phyloP scores from a whole-genome alignment of 2,888 invertebrate genomes.

The Troides oblongomaculatus region DNA sequence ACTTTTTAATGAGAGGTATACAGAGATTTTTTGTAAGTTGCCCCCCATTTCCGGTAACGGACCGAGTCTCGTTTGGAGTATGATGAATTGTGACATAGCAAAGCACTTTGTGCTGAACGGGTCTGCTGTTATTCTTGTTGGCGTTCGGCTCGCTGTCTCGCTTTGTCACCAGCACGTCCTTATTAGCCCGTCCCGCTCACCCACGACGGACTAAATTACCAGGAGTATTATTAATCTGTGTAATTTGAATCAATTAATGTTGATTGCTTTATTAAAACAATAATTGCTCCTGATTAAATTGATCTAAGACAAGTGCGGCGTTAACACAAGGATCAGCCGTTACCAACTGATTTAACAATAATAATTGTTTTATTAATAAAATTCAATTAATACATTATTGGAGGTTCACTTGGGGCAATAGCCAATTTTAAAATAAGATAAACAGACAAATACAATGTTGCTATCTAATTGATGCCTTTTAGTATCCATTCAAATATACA shows the following conservation, averaged over 20 bases:
- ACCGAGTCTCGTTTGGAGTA: constrained; percentile 35
- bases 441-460: no score
- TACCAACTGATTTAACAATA: background rate
- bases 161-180: constrained; percentile 53
- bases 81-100: constrained; percentile 76
- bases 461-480: no score
- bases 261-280: constrained; percentile 21
- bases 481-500: no score
- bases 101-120: constrained; percentile 74
- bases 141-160: constrained; percentile 48
- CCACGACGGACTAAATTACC: constrained; percentile 11
- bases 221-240: constrained; percentile 17
- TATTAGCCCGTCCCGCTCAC: constrained; percentile 37
- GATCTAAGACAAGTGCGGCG: background rate
- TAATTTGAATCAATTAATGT: constrained; percentile 25
- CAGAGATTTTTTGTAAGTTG: background rate
- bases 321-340: background rate
- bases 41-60: constrained; percentile 29
- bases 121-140: constrained; percentile 66
- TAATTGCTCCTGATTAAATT: constrained; percentile 23
- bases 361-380: background rate
- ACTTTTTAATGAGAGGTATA: no score
- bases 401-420: no score
- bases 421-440: no score
- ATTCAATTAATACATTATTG: no score